A percentile compares a stretch with the other conserved stretches of the same genome.
These are phyloP conservation scores for Simalia tracyae DNA, from an alignment of 2,797 vertebrate species.

Conservation along the genomic window DNA sequence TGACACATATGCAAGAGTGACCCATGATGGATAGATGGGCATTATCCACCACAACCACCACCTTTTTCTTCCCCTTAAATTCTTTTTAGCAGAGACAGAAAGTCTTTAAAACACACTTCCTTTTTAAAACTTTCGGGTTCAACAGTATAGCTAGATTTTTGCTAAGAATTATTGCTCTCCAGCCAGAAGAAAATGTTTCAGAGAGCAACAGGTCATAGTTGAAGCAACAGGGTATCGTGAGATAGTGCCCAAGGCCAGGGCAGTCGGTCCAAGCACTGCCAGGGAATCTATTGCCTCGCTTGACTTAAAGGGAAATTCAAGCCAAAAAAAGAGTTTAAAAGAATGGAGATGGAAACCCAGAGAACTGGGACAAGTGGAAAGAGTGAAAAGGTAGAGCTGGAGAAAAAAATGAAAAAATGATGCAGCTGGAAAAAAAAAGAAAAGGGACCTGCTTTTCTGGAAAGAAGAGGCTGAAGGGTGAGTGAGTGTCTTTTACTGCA, in stretches of 20 bases:
- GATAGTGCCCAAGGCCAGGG: neutral
- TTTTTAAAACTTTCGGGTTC: neutral
- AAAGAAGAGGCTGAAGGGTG: neutral
- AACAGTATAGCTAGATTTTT: neutral
- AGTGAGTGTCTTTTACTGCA: neutral
- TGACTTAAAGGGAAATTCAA: neutral
- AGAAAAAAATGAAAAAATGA: neutral
- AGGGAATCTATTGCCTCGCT: neutral
- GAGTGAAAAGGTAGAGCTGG: neutral
- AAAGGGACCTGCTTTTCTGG: neutral
- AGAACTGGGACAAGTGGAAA: neutral
- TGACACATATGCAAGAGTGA: neutral
- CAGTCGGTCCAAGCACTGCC: neutral
- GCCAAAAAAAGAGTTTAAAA: neutral
- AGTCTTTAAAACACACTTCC: neutral
- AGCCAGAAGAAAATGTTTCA: neutral
- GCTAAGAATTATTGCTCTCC: neutral
- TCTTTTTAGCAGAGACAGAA: neutral
- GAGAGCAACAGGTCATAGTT: neutral
- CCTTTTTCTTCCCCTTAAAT: neutral
- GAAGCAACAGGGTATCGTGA: neutral
- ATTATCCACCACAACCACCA: neutral
- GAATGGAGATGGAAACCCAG: neutral
- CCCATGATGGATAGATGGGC: neutral
- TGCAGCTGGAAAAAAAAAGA: neutral